Percentiles rank a stretch among this genome's conserved stretches.
Conservation (phyloP, 1,140 invertebrate species). For the Ceratosolen solmsi region DNA sequence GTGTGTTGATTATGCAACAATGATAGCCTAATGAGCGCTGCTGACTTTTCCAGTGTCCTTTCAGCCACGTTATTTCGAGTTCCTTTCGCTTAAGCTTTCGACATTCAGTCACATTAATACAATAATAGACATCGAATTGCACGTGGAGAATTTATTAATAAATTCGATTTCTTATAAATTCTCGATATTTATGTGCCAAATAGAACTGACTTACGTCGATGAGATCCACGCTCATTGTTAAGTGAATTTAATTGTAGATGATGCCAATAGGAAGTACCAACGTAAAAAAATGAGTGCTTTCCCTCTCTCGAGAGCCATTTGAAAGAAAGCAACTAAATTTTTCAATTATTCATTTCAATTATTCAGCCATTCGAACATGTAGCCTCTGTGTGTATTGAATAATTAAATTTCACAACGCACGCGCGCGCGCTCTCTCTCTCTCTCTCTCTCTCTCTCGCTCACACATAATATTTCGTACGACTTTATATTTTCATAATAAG, state of each 20-base stretch:
- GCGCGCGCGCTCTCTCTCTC: too few species aligned
- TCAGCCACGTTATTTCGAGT: background rate
- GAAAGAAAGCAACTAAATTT: too few species aligned
- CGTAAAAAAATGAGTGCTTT: background rate
- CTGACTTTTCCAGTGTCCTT: background rate
- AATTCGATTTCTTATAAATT: background rate
- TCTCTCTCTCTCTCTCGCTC: too few species aligned
- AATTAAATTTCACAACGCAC: too few species aligned
- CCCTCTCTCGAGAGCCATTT: background rate
- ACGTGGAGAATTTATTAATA: background rate
- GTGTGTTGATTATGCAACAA: constrained; percentile 3
- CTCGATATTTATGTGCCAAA: background rate
- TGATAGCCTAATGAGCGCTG: background rate
- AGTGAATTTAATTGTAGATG: background rate
- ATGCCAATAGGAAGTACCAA: background rate
- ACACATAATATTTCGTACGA: too few species aligned
- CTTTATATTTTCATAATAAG: too few species aligned
- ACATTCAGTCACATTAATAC: background rate
- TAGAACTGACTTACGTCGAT: background rate
- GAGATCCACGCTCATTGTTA: background rate
- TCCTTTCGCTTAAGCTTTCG: background rate
- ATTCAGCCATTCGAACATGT: too few species aligned
- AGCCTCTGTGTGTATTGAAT: too few species aligned
- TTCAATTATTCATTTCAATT: too few species aligned
- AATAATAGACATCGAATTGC: background rate